Percentiles rank a stretch among this genome's conserved stretches.
phyloP scores from a whole-genome alignment of 2,113 vertebrate species.

The Spermophilus dauricus region DNA sequence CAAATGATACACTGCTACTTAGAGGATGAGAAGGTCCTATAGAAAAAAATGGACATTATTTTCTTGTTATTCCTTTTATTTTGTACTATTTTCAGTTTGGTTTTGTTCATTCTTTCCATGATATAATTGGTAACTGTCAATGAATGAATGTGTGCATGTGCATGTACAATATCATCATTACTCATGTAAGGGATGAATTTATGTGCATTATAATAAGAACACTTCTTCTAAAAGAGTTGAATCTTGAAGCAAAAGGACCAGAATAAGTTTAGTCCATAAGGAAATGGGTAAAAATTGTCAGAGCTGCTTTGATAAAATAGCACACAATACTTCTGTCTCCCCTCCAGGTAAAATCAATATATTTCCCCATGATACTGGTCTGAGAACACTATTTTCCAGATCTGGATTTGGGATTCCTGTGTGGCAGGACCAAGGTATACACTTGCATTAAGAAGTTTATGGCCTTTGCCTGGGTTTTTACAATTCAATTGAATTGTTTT shows the following conservation, averaged over 20 bases:
- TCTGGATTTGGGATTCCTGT: not conserved
- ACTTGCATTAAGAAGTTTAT: not conserved
- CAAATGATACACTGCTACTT: fast-evolving
- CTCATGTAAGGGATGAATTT: no score
- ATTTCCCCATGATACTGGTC: not conserved
- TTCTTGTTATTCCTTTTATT: not conserved
- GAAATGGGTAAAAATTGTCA: fast-evolving
- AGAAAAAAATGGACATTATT: no score
- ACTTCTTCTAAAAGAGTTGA: not conserved
- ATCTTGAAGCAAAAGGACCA: not conserved
- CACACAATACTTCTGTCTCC: fast-evolving
- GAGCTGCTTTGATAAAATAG: not conserved
- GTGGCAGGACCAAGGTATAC: no score
- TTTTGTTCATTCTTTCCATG: not conserved
- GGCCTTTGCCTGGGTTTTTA: not conserved
- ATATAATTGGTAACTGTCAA: no score
- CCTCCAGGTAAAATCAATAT: not conserved
- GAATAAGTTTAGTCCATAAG: no score
- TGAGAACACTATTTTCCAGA: not conserved
- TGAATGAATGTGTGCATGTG: not conserved
- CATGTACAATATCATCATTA: not conserved
- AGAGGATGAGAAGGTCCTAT: not conserved
- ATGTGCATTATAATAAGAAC: not conserved
- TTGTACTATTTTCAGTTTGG: not conserved
- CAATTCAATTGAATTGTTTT: not conserved